A percentile compares a stretch with the other conserved stretches of the same genome.
These are phyloP conservation scores for Corythoichthys intestinalis DNA, from an alignment of 2,113 vertebrate species.

Conservation along the genomic window DNA sequence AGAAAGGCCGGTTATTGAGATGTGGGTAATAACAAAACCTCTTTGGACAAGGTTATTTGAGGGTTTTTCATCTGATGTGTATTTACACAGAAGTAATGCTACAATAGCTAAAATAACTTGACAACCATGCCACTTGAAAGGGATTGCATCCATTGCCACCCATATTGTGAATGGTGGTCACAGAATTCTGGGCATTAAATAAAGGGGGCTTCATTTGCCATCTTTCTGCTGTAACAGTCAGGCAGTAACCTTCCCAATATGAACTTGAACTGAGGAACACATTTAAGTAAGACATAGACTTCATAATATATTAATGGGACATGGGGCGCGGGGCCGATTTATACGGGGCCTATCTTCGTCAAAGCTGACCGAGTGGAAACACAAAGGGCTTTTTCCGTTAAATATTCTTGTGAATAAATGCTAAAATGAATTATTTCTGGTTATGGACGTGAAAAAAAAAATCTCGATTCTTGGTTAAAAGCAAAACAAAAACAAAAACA, in stretches of 20 bases:
- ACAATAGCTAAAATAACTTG: not conserved
- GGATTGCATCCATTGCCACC: not conserved
- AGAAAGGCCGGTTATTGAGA: not conserved
- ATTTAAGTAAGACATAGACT: not conserved
- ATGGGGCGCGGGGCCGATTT: too few species aligned
- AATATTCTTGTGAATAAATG: too few species aligned
- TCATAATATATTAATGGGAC: too few species aligned
- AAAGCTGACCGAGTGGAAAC: too few species aligned
- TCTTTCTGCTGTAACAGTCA: not conserved
- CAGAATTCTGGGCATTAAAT: not conserved
- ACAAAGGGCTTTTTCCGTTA: too few species aligned
- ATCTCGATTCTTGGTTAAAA: too few species aligned
- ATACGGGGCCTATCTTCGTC: too few species aligned
- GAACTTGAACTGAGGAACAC: not conserved
- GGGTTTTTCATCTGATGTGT: not conserved
- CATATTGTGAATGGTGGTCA: not conserved
- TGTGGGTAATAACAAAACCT: slow-evolving; percentile 1
- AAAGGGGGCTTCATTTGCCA: not conserved
- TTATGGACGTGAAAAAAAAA: too few species aligned
- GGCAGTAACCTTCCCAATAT: not conserved
- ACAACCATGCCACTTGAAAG: not conserved
- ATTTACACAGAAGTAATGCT: not conserved
- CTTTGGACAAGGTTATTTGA: slow-evolving; percentile 1
- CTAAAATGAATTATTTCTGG: too few species aligned
- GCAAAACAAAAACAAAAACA: too few species aligned